Evolutionary conservation across 1,140 invertebrate genomes (phyloP).

Genomic region (Dufourea novaeangliae): DNA sequence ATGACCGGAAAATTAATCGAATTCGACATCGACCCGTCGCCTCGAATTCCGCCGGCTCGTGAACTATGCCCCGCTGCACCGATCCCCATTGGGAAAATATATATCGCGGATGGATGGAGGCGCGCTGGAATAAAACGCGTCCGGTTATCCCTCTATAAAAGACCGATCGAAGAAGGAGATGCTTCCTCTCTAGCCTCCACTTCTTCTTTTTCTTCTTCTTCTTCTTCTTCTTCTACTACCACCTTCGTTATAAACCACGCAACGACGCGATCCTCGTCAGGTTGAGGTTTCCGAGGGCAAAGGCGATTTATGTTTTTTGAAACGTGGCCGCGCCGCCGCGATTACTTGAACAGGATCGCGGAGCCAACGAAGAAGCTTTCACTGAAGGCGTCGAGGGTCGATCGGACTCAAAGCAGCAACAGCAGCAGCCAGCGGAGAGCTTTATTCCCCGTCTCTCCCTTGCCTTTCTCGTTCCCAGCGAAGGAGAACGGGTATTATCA

Average conservation of each 20-base stretch:
- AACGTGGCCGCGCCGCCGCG: background rate
- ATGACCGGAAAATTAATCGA: slow-evolving; percentile 81
- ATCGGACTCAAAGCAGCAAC: slow-evolving; percentile 36
- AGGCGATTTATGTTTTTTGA: background rate
- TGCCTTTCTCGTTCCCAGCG: no score
- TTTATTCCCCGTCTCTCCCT: slow-evolving; percentile 48
- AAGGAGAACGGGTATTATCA: slow-evolving; percentile 64
- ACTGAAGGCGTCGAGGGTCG: slow-evolving; percentile 33
- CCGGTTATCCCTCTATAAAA: background rate
- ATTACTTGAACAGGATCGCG: slow-evolving; percentile 24
- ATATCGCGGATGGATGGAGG: slow-evolving; percentile 3
- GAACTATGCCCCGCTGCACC: slow-evolving; percentile 57
- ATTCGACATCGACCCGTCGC: slow-evolving; percentile 73
- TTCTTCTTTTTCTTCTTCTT: background rate
- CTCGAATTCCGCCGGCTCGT: slow-evolving; percentile 70
- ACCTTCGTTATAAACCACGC: no score
- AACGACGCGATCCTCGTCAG: no score
- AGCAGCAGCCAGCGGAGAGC: background rate
- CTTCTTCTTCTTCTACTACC: background rate
- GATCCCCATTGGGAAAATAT: slow-evolving; percentile 32
- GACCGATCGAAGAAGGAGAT: background rate
- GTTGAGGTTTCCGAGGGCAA: background rate
- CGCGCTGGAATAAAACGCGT: background rate
- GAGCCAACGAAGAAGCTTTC: slow-evolving; percentile 18
- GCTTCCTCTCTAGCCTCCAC: background rate